phyloP scores from a whole-genome alignment of 2,113 vertebrate genomes.

The Oncorhynchus mykiss region DNA sequence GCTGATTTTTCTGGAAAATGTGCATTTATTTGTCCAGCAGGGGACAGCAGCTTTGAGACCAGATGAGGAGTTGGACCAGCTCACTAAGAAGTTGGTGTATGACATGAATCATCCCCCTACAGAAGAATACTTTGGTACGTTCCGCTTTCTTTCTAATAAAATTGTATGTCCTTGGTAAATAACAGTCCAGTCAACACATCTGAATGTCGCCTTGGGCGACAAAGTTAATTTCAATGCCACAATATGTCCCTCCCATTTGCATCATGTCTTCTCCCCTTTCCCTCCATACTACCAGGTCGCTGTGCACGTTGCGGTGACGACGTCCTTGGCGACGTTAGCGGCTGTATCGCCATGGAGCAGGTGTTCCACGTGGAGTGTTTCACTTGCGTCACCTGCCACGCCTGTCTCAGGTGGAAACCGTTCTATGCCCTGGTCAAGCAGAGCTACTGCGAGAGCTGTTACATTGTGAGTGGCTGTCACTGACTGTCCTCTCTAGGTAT shows the following conservation, averaged over 20 bases:
- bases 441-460: slow-evolving; percentile 88
- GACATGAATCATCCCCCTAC: slow-evolving; percentile 84
- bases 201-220: not conserved
- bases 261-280: not conserved
- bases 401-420: slow-evolving; percentile 82
- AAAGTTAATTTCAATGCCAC: not conserved
- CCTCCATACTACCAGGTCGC: slow-evolving; percentile 62
- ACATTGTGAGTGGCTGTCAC: slow-evolving; percentile 75
- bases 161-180: not conserved
- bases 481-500: not conserved
- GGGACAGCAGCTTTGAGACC: slow-evolving; percentile 64
- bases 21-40: slow-evolving; percentile 49
- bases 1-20: not conserved
- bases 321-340: slow-evolving; percentile 84
- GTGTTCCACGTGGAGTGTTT: slow-evolving; percentile 90
- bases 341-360: slow-evolving; percentile 87
- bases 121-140: slow-evolving; percentile 85
- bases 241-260: not conserved
- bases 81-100: slow-evolving; percentile 87
- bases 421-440: slow-evolving; percentile 89
- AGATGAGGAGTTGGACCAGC: slow-evolving; percentile 85
- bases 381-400: slow-evolving; percentile 82
- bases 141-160: not conserved
- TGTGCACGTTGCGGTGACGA: slow-evolving; percentile 85
- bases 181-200: not conserved